Evolutionary conservation across 2,888 invertebrate genomes (phyloP), one percentile per base, ranked within the genome.

Genomic region (Drosophila gaucha): DNA sequence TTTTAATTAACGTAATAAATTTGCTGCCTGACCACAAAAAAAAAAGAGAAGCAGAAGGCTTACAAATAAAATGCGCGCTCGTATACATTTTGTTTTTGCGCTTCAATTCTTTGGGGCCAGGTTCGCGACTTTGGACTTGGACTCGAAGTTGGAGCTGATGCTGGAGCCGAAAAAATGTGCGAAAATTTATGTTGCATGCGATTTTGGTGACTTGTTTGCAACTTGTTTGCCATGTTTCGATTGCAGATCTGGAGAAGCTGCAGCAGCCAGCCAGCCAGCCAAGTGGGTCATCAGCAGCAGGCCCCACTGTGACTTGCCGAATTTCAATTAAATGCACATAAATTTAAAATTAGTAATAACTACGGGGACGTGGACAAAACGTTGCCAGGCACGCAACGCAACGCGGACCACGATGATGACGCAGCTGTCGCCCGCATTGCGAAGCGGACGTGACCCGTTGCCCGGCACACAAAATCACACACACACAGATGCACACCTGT

Each of bases 1-100:
- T 91, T 91, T 91, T 91, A 91, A 91, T 91, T 91, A 91, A 90
- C 84, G 90, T 89, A 90, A 91, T 91, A 91, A 91, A 91, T 91
- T 91, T 89, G 71, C 70, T 68, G 77, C 64, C 58, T 47, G 78
- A 57, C n/a, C n/a, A n/a, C 74, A 67, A 52, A 54, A 31, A 54
- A 50, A 51, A 59, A 44, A 39, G 20, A 38, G 8, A 54, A 3
- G 36, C 14, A 14, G 18, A 35, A 49, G 47, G 33, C 47, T n/a
- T 12, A 30, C 33, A 56, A 57, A 56, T 56, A 54, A 71, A 71
- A 71, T 62, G 71, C 66, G 58, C 59, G 54, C 55, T 69, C 69
- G 50, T 16, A 52, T 43, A 56, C 16, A 49, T 43, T 49, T 26
- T 67, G 52, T 50, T 51, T 49, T 54, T 30, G 30, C 49, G 24